A percentile compares a stretch with the other conserved stretches of the same genome.
Conservation (phyloP, 2,888 invertebrate species). For the Unio pictorum region DNA sequence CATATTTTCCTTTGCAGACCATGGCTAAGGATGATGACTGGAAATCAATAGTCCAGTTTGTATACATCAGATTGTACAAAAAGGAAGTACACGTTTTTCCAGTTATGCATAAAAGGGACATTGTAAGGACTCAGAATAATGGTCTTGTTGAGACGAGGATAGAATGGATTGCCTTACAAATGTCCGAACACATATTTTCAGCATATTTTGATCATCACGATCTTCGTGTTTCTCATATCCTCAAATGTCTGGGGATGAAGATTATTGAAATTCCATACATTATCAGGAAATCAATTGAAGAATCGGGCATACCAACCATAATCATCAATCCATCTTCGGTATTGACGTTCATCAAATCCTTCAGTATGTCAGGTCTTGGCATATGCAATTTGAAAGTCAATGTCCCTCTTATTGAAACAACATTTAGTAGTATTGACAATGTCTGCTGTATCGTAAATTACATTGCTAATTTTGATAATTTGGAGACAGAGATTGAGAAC, state of each 20-base stretch:
- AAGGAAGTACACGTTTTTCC: conserved; percentile 1
- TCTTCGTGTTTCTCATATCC: background rate
- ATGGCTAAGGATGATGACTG: conserved; percentile 11
- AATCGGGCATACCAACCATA: background rate
- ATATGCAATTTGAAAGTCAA: too few relatives aligned
- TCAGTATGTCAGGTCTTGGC: too few relatives aligned
- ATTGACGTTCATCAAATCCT: too few relatives aligned
- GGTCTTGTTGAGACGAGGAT: background rate
- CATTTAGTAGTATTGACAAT: background rate
- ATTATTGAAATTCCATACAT: conserved; percentile 14
- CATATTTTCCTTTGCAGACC: conserved; percentile 14
- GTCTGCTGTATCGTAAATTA: conserved; percentile 6
- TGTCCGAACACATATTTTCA: background rate
- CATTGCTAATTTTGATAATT: conserved; percentile 10
- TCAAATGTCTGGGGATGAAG: conserved; percentile 26
- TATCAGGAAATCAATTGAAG: conserved; percentile 15
- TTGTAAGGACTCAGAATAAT: too few relatives aligned
- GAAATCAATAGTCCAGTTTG: conserved; percentile 6
- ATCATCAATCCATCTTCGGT: too few relatives aligned
- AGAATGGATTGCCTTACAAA: background rate
- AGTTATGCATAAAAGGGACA: background rate
- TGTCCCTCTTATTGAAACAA: conserved; percentile 10
- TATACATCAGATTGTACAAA: conserved; percentile 2
- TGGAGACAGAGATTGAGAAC: conserved; percentile 11
- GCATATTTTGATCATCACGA: background rate